Conservation (phyloP, 2,797 vertebrate genomes). For the Huso huso region DNA sequence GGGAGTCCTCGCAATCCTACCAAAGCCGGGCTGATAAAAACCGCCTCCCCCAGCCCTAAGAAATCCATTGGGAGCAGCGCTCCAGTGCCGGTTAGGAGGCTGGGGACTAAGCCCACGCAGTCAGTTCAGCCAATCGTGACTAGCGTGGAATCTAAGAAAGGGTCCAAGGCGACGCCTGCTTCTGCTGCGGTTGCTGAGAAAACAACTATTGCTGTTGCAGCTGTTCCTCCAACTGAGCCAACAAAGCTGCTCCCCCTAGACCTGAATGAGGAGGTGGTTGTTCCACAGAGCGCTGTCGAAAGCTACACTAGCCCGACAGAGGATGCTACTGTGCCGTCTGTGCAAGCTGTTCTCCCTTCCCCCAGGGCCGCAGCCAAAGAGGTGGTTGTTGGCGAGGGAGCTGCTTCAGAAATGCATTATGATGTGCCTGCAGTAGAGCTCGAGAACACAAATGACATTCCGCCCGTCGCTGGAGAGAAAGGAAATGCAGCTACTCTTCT, state of each 20-base stretch:
- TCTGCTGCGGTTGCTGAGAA: slow-evolving; percentile 21
- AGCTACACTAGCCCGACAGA: not conserved
- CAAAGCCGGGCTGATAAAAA: not conserved
- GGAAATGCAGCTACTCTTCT: too few species aligned
- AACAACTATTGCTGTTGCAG: not conserved
- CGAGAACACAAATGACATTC: too few species aligned
- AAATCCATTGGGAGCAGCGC: slow-evolving; percentile 62
- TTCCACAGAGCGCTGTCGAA: slow-evolving; percentile 31
- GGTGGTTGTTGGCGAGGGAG: not conserved
- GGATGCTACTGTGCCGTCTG: not conserved
- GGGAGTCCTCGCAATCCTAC: not conserved
- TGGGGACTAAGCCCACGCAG: slow-evolving; percentile 45
- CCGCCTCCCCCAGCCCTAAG: slow-evolving; percentile 24
- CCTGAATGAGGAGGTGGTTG: slow-evolving; percentile 9
- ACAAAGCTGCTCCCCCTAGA: slow-evolving; percentile 12
- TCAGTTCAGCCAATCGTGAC: slow-evolving; percentile 27
- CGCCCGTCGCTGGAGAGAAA: too few species aligned
- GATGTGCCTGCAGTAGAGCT: not conserved
- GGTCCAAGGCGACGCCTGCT: slow-evolving; percentile 18
- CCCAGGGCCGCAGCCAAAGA: not conserved
- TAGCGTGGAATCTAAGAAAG: slow-evolving; percentile 10
- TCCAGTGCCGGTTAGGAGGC: slow-evolving; percentile 57
- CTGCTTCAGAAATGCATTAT: not conserved
- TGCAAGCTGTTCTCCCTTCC: slow-evolving; percentile 1
- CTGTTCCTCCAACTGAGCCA: slow-evolving; percentile 20